Evolutionary conservation across 2,113 vertebrate species (phyloP).

Genomic region (western clawed frog (Xenopus tropicalis)): UCB_Xtro_10.0 CM004443.2:19696501-19697000

Average conservation of each 20-base stretch:
- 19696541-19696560: slow-evolving; percentile 69
- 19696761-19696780: slow-evolving; percentile 48
- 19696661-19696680: slow-evolving; percentile 88
- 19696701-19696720: not conserved
- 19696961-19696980: too few species aligned
- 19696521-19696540: slow-evolving; percentile 92
- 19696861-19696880: too few species aligned
- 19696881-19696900: too few species aligned
- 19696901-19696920: too few species aligned
- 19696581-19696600: slow-evolving; percentile 76
- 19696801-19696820: slow-evolving; percentile 1
- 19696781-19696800: not conserved
- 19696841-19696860: too few species aligned
- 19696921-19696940: too few species aligned
- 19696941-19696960: too few species aligned
- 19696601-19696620: slow-evolving; percentile 80
- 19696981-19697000: too few species aligned
- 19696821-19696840: not conserved
- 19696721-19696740: slow-evolving; percentile 40
- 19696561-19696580: slow-evolving; percentile 77
- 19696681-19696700: slow-evolving; percentile 68
- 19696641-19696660: slow-evolving; percentile 85
- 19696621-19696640: slow-evolving; percentile 86
- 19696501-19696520: slow-evolving; percentile 87
- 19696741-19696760: slow-evolving; percentile 67